Conservation (phyloP, 1,140 invertebrate species). For the Meloidogyne floridensis region DNA sequence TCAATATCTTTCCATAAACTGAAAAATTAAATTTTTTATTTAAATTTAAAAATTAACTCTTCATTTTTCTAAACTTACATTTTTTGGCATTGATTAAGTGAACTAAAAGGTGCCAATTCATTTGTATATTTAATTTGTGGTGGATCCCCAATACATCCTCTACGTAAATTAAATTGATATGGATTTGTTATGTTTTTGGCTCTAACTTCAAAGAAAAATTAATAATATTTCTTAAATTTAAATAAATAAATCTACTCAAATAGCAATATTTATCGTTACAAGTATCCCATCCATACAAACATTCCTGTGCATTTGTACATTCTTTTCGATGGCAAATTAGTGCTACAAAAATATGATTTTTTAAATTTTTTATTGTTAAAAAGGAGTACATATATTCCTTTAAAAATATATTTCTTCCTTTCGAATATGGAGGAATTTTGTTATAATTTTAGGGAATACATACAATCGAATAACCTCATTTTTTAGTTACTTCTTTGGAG, state of each 20-base stretch:
- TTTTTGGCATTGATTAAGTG: constrained; percentile 22
- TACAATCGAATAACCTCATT: too few relatives aligned
- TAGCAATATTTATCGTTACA: constrained; percentile 24
- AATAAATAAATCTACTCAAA: neutral
- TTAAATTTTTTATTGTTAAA: too few relatives aligned
- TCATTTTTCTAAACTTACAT: constrained; percentile 1
- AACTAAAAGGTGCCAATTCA: constrained; percentile 27
- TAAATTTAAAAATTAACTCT: too few relatives aligned
- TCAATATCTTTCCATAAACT: constrained; percentile 32
- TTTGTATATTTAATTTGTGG: constrained; percentile 19
- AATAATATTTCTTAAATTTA: neutral
- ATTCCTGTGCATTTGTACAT: constrained; percentile 5
- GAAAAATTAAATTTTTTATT: neutral
- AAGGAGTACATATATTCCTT: too few relatives aligned
- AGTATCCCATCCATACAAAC: constrained; percentile 19
- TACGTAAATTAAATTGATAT: constrained; percentile 11
- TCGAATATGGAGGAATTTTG: too few relatives aligned
- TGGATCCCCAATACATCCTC: constrained; percentile 21
- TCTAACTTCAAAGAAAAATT: constrained; percentile 20
- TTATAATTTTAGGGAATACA: too few relatives aligned
- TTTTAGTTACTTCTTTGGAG: too few relatives aligned
- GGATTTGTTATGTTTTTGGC: constrained; percentile 20
- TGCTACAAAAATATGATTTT: neutral
- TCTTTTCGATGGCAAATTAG: constrained; percentile 30
- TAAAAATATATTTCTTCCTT: too few relatives aligned